Evolutionary conservation across 2,888 invertebrate genomes (phyloP), one percentile per base, ranked within the genome.

Genomic region (Eucriotettix oculatus): DNA sequence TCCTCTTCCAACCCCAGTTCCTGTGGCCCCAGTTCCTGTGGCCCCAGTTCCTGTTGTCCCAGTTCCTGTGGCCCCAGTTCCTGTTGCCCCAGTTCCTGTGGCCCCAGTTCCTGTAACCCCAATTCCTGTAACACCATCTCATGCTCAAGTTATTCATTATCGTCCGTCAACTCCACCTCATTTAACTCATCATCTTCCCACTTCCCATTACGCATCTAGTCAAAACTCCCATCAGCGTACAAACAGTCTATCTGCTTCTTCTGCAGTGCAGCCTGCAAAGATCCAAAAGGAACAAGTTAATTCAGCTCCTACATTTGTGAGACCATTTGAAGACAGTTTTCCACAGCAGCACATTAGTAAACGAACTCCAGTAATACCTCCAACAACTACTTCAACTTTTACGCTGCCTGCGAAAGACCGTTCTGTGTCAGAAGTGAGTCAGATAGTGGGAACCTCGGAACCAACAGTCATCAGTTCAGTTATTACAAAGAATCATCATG

Each of bases 321-420:
- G 73, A 42, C 73, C 73, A 0, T 74, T 74, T 63, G 73, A 73
- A 59, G 73, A 74, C 59, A 72, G 69, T 9, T 64, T 63, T 42
- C 60, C 63, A 17, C 61, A 61, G 56, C 58, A 57, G n/a, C 63
- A 63, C 55, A 42, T 55, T 52, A 57, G 42, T 16, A 59, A 58
- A 42, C 54, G 61, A 17, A 58, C 59, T 42, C 58, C 58, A 11
- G 52, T 57, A n/a, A 44, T 61, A 10, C 54, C 59, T 1, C 44
- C 56, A 12, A 42, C 56, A 9, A 52, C 54, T 11, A 41, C 57
- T 43, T 16, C 55, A 16, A 40, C 29, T 10, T 14, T 12, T 41
- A 43, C 17, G 40, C 29, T 55, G 10, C 55, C 59, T 40, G 43
- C 29, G 2, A 55, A 59, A 55, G 59, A 29, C 11, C 57, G 43